Base-by-base conservation (phyloP, 2,888 invertebrate genomes). In the Trachelus stipa region DNA sequence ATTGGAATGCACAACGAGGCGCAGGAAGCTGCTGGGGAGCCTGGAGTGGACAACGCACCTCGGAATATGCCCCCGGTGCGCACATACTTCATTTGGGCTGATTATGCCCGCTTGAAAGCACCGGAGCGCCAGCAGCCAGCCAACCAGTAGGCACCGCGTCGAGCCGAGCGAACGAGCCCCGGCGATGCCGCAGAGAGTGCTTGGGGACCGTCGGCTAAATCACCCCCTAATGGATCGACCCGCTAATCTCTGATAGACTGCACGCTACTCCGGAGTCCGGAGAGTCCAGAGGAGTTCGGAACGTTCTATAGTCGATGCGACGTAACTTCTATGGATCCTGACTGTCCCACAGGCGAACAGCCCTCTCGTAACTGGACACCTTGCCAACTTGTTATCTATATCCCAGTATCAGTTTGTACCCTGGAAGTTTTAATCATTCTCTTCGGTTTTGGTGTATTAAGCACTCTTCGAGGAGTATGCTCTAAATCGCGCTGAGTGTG, bases 191-290 rank as follows among this genome's bases (percentile, higher is more conserved):
- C 69, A 33, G 31, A 33, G 69, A n/a, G 80, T 79, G 85, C 83
- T 87, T 77, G 82, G 87, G 83, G 88, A 87, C 85, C 85, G 85
- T 84, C 85, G 81, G 83, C 84, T 87, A 87, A 88, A 88, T 89
- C 88, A 89, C 85, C 84, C 85, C 83, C 85, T 88, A 88, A 89
- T 88, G 88, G 87, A 89, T 88, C 86, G 88, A 84, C 80, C 84
- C 84, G 86, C 87, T 89, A 88, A 90, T 89, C 88, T 88, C 85
- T 86, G 88, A 88, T 87, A 86, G 88, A 87, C 85, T 88, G 85
- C 85, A 76, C 73, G 68, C 69, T 69, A 69, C 33, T 35, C 3
- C 37, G 37, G 37, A 37, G 37, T 12, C 34, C 34, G 11, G 37
- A 40, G 40, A 15, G 40, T 40, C 40, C 40, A 40, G 40, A 40